phyloP scores from a whole-genome alignment of 2,113 vertebrate species.

The Chaetura pelagica region DNA sequence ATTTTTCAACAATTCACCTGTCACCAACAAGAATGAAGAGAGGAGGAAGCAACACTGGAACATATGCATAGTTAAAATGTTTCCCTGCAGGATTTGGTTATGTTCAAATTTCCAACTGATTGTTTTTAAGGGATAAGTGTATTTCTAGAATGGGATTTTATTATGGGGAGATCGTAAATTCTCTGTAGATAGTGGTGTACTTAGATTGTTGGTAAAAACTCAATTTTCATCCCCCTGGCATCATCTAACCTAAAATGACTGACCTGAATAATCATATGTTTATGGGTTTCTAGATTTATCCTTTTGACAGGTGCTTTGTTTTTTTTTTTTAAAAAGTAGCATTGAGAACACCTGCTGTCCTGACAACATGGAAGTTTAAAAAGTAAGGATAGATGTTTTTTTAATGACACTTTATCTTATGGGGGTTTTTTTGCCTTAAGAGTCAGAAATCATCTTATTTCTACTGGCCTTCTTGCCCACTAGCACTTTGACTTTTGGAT shows the following conservation, averaged over 20 bases:
- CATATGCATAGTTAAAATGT: neutral
- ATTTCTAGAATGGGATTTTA: neutral
- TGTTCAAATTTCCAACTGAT: conserved; percentile 22
- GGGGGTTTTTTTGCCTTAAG: neutral
- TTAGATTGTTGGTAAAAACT: neutral
- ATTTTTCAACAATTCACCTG: conserved; percentile 8
- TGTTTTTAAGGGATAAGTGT: conserved; percentile 15
- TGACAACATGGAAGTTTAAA: neutral
- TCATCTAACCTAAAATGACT: neutral
- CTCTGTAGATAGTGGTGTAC: neutral
- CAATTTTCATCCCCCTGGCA: neutral
- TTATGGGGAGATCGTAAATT: neutral
- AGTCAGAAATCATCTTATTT: neutral
- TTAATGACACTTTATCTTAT: neutral
- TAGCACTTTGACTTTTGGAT: neutral
- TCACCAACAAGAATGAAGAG: neutral
- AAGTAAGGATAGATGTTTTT: neutral
- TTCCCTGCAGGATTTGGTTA: conserved; percentile 14
- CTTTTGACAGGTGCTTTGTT: neutral
- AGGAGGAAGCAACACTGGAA: neutral
- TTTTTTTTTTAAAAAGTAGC: neutral
- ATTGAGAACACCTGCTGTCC: neutral
- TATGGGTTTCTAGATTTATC: neutral
- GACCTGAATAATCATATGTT: neutral
- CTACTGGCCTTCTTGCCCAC: neutral